Percentiles rank a stretch among this genome's conserved stretches.
These are phyloP conservation scores for Torymus aiolomorphi DNA, from an alignment of 2,888 invertebrate species.

Conservation along the genomic window DNA sequence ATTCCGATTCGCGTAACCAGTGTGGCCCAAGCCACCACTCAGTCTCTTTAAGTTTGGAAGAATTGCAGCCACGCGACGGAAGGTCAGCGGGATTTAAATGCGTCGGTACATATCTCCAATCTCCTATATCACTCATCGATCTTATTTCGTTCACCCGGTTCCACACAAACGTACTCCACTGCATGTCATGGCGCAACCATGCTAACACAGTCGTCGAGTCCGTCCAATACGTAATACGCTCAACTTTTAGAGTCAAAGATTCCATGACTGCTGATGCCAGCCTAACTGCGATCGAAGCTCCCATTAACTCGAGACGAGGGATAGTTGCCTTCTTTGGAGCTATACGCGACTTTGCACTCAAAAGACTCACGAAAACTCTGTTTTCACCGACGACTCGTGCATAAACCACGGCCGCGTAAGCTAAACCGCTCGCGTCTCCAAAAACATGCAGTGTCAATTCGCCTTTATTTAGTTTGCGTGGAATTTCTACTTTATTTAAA, in stretches of 20 bases:
- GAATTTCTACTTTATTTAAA: slow-evolving; percentile 5
- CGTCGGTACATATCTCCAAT: background rate
- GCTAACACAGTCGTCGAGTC: slow-evolving; percentile 34
- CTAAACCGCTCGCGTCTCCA: slow-evolving; percentile 35
- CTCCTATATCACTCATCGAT: background rate
- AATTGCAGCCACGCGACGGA: slow-evolving; percentile 2
- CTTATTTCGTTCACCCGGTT: slow-evolving; percentile 12
- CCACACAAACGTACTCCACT: background rate
- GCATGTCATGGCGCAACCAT: slow-evolving; percentile 20
- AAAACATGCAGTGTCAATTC: slow-evolving; percentile 21
- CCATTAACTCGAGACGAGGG: no score
- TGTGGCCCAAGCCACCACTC: slow-evolving; percentile 4
- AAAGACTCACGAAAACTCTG: background rate
- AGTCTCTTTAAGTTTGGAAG: background rate
- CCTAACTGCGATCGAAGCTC: slow-evolving; percentile 26
- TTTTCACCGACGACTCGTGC: slow-evolving; percentile 2
- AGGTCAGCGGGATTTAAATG: background rate
- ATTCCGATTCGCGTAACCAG: background rate
- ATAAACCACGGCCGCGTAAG: slow-evolving; percentile 34
- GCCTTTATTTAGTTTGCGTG: slow-evolving; percentile 3
- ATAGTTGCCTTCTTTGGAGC: slow-evolving; percentile 32
- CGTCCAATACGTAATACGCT: slow-evolving; percentile 15
- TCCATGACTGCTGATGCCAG: background rate
- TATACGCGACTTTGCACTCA: slow-evolving; percentile 34
- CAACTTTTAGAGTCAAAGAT: background rate